phyloP scores from a whole-genome alignment of 2,113 vertebrate genomes.

The Chaetorhynchus papuensis region DNA sequence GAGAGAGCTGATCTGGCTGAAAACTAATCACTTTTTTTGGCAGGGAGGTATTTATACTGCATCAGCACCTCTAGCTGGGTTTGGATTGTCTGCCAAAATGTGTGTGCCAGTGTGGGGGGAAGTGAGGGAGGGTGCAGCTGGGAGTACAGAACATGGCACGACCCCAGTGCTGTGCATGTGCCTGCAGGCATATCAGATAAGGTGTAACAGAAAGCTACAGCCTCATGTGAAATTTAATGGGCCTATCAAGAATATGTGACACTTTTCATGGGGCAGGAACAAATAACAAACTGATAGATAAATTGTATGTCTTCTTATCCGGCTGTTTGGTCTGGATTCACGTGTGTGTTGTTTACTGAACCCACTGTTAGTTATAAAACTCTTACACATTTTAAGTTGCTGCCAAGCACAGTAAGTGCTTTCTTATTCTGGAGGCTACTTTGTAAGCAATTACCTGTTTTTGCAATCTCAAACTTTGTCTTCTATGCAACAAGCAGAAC shows the following conservation, averaged over 20 bases:
- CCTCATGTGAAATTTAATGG: not conserved
- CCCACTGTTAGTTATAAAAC: not conserved
- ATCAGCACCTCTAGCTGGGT: not conserved
- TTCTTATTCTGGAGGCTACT: not conserved
- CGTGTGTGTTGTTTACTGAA: not conserved
- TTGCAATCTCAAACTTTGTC: not conserved
- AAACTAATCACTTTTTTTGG: not conserved
- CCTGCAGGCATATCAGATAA: not conserved
- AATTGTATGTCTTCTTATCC: not conserved
- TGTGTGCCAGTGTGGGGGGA: not conserved
- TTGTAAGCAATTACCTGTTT: not conserved
- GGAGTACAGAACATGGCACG: not conserved
- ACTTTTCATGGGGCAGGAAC: not conserved
- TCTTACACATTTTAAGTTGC: not conserved
- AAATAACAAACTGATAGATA: not conserved
- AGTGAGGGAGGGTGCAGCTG: not conserved
- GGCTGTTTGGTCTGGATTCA: not conserved
- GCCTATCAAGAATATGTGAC: not conserved
- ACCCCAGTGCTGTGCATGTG: rapidly evolving
- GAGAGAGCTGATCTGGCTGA: not conserved
- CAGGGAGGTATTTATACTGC: not conserved
- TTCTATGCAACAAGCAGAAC: not conserved
- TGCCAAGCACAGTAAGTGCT: not conserved
- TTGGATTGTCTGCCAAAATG: not conserved
- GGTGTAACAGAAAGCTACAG: not conserved